phyloP scores from a whole-genome alignment of 2,888 invertebrate genomes.

The Clanis bilineata region DNA sequence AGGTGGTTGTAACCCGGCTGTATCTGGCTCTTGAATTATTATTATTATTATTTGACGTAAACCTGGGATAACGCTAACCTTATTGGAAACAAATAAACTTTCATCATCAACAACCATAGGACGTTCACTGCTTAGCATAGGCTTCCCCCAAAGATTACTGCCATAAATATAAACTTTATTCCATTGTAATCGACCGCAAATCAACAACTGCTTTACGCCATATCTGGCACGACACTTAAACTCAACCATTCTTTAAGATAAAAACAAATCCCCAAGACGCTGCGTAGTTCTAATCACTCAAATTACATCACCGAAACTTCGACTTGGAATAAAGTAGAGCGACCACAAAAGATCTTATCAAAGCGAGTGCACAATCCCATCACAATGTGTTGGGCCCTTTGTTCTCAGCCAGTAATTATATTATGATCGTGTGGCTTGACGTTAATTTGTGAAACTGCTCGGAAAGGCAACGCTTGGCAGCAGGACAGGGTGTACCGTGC shows the following conservation, averaged over 20 bases:
- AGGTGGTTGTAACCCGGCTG: too few species aligned
- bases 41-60: too few species aligned
- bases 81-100: too few species aligned
- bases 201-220: too few species aligned
- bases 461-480: conserved; percentile 66
- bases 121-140: too few species aligned
- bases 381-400: conserved; percentile 33
- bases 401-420: conserved; percentile 50
- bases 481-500: conserved; percentile 50
- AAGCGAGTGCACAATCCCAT: conserved; percentile 36
- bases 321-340: conserved; percentile 22
- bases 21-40: too few species aligned
- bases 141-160: too few species aligned
- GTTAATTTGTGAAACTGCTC: conserved; percentile 75
- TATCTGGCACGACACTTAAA: too few species aligned
- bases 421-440: conserved; percentile 60
- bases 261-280: background rate
- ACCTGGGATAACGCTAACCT: too few species aligned
- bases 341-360: conserved; percentile 36
- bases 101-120: too few species aligned
- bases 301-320: conserved; percentile 18
- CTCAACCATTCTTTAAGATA: background rate
- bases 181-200: too few species aligned
- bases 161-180: too few species aligned
- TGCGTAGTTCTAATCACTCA: background rate